Evolutionary conservation across 1,140 invertebrate genomes (phyloP), one percentile per base, ranked within the genome.

Genomic region (Euwallacea similis): DNA sequence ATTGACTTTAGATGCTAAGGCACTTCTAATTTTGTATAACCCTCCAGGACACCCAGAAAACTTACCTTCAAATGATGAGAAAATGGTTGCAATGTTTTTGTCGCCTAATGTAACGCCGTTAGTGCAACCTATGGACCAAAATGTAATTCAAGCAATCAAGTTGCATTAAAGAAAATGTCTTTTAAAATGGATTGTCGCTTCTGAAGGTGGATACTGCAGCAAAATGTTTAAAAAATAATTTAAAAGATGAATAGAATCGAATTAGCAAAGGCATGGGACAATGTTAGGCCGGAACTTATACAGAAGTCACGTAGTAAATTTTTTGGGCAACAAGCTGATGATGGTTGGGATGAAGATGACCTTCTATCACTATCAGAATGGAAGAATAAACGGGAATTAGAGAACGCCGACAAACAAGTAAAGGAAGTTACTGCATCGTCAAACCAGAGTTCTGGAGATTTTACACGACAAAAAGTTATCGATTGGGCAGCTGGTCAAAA

Each of bases 111-210:
- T n/a, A n/a, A n/a, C n/a, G n/a, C n/a, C n/a, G n/a, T n/a, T n/a
- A 85, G 55, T 85, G 13, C 83, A 86, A 72, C 83, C 82, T 11
- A 73, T 80, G 59, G 75, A 79, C 69, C 77, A 81, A 75, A 75
- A 77, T 6, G 76, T 80, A 8, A 76, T 83, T 60, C 70, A 76
- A 21, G 65, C 44, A 15, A 69, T 79, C 15, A 80, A 81, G 59
- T 50, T 63, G 46, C 15, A 73, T 41, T 79, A 77, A n/a, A 73
- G 74, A 68, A 71, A 74, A 47, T 69, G 63, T 59, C 55, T 74
- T 43, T 44, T 74, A 59, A n/a, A 33, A 21, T 42, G 33, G 33
- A 42, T 56, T 43, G 61, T 71, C 10, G 16, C 59, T 16, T 15
- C 43, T 16, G 15, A 43, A 46, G 56, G 43, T 13, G 66, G 56